Base-by-base conservation (phyloP, 2,888 invertebrate genomes). In the Synanthedon tipuliformis region DNA sequence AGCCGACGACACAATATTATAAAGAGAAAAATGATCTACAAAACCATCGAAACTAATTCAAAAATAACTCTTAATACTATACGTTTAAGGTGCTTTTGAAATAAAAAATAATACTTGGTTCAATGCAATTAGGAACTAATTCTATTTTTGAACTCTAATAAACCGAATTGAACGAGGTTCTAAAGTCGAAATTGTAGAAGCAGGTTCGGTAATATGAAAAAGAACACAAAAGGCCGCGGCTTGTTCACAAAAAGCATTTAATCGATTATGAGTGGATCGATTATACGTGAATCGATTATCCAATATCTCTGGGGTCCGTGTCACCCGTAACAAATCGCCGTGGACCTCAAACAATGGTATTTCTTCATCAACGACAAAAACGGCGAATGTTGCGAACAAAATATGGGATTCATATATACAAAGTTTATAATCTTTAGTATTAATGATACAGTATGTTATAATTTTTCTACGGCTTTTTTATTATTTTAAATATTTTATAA, bases 321-420 rank as follows among this genome's bases (percentile, higher is more conserved):
- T 84, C 85, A 81, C 78, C 80, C 77, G 74, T 71, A 71, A 78
- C 83, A 69, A 81, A 85, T 81, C 78, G 75, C 60, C 65, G 57
- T 61, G 62, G 68, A 60, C 65, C 71, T 64, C 69, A 75, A 75
- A 82, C 81, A 82, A 83, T 83, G 69, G 75, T 76, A 81, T 83
- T 84, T 79, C 82, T 84, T 83, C 79, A 82, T 83, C 81, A 80
- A 71, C 70, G 75, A 84, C 83, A 83, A 80, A 81, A 81, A 80
- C 81, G 68, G 71, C 71, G 68, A 71, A 69, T 72, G 68, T 67
- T 68, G 61, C 66, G 73, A 59, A 61, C 76, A 69, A 81, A 78
- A 78, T 81, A 79, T 79, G 72, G 73, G 73, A 80, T 78, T 78
- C 34, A 34, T 34, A 34, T 34, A 34, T 34, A 10, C 34, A 34